Evolutionary conservation across 1,140 invertebrate species (phyloP), one percentile per base, ranked within the genome.

Genomic region (Calliopsis andreniformis): DNA sequence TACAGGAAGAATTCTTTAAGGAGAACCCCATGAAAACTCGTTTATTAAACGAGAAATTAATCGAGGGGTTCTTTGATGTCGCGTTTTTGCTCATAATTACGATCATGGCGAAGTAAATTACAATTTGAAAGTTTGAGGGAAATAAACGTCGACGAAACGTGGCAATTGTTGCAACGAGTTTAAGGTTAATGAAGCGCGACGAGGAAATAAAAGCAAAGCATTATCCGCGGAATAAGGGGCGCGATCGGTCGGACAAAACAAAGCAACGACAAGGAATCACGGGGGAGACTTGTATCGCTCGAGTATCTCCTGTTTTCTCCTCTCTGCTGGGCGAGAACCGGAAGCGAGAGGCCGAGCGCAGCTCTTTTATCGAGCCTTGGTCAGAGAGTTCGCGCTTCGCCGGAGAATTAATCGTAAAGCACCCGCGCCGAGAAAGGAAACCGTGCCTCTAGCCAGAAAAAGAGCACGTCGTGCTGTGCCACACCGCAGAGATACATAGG

Each of bases 171-270:
- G n/a, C n/a, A n/a, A n/a, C 30, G 30, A 6, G 45, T 49, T 49
- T 73, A 67, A 51, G 49, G 45, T 63, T 71, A 78, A 80, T 78
- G 75, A 79, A 68, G 59, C 77, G 71, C 49, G 58, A 67, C 63
- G 62, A 55, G 59, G 32, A 68, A 79, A 75, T 67, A 76, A 79
- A 79, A 61, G 47, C n/a, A 79, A 79, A 61, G 35, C 35, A 39
- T 39, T 39, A 39, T 10, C 35, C 35, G 35, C 53, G 70, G 64
- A 42, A 39, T 39, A 47, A 71, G 68, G 23, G 23, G 47, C 14
- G 43, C 47, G 25, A 28, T 16, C 18, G n/a, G 18, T 16, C 16
- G 35, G 32, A 39, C 53, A 59, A 20, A 30, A 20, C n/a, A 30
- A 18, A 20, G 25, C 20, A 51, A 69, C 63, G 61, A 61, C 25